phyloP scores from a whole-genome alignment of 2,113 vertebrate species.

The Fulmarus glacialis region DNA sequence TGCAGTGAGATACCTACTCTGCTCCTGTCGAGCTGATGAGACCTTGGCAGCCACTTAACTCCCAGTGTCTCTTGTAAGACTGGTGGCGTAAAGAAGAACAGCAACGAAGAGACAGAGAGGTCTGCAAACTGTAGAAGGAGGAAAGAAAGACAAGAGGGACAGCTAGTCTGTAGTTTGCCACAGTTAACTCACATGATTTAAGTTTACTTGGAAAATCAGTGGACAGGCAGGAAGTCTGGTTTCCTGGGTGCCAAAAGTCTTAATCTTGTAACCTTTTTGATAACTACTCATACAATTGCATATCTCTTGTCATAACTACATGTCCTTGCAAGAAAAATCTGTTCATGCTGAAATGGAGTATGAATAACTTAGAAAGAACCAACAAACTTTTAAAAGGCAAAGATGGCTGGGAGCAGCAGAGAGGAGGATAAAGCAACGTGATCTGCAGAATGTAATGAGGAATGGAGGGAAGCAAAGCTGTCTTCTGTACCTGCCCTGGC shows the following conservation, averaged over 20 bases:
- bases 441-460: neutral
- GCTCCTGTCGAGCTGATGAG: neutral
- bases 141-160: neutral
- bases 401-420: neutral
- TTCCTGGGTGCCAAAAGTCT: neutral
- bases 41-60: neutral
- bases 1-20: neutral
- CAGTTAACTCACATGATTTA: neutral
- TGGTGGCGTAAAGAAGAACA: neutral
- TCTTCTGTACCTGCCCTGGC: neutral
- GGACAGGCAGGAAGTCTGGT: neutral
- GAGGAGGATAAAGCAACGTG: neutral
- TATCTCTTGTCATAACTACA: neutral
- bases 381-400: neutral
- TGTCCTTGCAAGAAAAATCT: neutral
- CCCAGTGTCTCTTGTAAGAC: neutral
- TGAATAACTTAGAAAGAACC: neutral
- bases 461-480: neutral
- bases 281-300: neutral
- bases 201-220: neutral
- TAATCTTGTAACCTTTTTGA: neutral
- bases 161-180: neutral
- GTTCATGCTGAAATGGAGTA: neutral
- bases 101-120: neutral
- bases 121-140: neutral